Percentiles rank a stretch among this genome's conserved stretches.
These are phyloP conservation scores for Dreissena rostriformis DNA, from an alignment of 1,140 invertebrate species.

Conservation along the genomic window DNA sequence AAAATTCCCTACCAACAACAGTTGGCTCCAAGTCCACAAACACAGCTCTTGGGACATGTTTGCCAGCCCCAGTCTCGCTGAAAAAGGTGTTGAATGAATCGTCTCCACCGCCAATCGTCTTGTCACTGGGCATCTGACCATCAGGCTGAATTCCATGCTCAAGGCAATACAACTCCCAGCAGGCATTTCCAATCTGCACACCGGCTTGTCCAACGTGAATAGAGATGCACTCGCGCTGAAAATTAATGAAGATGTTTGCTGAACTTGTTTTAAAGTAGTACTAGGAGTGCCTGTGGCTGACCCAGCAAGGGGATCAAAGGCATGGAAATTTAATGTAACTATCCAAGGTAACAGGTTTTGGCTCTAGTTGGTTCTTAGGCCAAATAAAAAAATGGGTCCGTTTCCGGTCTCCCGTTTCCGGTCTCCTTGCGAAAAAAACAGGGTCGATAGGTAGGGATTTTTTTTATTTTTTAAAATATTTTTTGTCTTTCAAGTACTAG, in stretches of 20 bases:
- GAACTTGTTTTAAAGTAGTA: no score
- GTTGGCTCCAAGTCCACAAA: conserved; percentile 93
- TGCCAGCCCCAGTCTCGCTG: conserved; percentile 90
- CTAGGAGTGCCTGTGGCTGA: background rate
- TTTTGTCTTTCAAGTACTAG: no score
- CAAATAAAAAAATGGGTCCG: no score
- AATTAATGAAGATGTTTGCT: conserved; percentile 1
- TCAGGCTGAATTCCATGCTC: conserved; percentile 95
- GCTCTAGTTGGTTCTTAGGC: no score
- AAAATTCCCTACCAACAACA: conserved; percentile 84
- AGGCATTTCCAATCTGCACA: conserved; percentile 93
- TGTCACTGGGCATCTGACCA: conserved; percentile 84
- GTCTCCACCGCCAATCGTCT: conserved; percentile 84
- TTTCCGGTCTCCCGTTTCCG: no score
- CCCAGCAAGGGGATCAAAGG: no score
- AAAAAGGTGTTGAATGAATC: conserved; percentile 95
- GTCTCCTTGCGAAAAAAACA: no score
- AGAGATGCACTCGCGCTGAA: conserved; percentile 89
- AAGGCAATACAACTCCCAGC: conserved; percentile 92
- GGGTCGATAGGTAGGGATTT: no score
- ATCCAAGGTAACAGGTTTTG: background rate
- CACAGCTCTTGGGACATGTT: conserved; percentile 89
- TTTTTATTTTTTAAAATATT: no score
- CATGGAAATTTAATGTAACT: background rate
- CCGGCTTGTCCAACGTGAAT: conserved; percentile 94